Percentiles rank a stretch among this genome's conserved stretches.
Evolutionary conservation across 1,140 invertebrate genomes (phyloP).

Genomic region (Drosophila setifemur): DNA sequence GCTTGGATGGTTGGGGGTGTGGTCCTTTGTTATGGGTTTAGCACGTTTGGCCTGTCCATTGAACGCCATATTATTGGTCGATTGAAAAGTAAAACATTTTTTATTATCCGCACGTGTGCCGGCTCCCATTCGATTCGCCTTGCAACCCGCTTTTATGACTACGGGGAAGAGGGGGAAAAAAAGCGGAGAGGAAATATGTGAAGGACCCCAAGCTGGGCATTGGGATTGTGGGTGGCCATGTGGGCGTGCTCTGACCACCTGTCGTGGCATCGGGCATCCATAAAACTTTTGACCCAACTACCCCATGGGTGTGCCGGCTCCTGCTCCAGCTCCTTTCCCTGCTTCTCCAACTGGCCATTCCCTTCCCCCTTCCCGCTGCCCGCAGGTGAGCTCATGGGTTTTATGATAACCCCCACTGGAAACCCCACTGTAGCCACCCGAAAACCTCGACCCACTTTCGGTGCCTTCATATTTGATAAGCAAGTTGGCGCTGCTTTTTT

Average conservation of each 20-base stretch:
- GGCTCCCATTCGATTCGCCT: constrained; percentile 35
- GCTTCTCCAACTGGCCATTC: not conserved
- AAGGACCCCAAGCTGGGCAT: constrained; percentile 24
- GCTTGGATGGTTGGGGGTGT: constrained; percentile 1
- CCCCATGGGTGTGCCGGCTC: constrained; percentile 53
- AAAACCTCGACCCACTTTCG: constrained; percentile 59
- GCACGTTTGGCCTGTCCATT: constrained; percentile 73
- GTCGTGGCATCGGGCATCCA: constrained; percentile 55
- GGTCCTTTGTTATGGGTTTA: constrained; percentile 54
- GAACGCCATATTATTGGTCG: constrained; percentile 79
- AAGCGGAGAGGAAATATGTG: constrained; percentile 34
- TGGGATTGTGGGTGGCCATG: not conserved
- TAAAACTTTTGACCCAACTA: constrained; percentile 76
- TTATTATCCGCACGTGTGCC: constrained; percentile 76
- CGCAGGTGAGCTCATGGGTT: constrained; percentile 69
- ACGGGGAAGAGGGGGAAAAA: constrained; percentile 20
- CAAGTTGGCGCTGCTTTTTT: constrained; percentile 53
- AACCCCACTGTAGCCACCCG: no score
- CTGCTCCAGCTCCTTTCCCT: constrained; percentile 12
- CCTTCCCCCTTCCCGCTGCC: not conserved
- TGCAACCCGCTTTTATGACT: constrained; percentile 57
- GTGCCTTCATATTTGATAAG: constrained; percentile 79
- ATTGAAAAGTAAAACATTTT: constrained; percentile 81
- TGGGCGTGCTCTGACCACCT: constrained; percentile 55
- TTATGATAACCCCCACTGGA: constrained; percentile 58